Evolutionary conservation across 2,797 vertebrate genomes (phyloP).

Genomic region (Heteromormyrus szaboi): DNA sequence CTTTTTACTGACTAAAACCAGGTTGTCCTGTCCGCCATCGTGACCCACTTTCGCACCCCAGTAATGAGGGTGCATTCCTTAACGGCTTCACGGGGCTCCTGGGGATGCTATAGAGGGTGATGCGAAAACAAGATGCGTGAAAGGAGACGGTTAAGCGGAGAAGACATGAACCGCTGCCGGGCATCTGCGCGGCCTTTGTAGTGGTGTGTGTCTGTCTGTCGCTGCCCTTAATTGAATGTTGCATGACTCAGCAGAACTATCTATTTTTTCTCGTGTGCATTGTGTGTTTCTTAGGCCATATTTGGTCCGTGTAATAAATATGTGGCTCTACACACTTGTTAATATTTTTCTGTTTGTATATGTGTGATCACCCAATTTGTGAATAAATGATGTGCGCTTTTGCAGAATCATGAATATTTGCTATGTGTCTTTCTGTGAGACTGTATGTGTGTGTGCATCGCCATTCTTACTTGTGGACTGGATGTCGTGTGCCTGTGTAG

Average conservation of each 20-base stretch:
- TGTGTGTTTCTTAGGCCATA: slow-evolving; percentile 15
- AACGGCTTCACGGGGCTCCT: neutral
- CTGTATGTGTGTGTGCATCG: slow-evolving; percentile 30
- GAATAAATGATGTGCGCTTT: neutral
- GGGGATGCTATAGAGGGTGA: neutral
- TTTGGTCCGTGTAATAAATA: neutral
- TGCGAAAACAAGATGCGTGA: neutral
- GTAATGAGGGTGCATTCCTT: neutral
- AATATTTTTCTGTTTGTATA: neutral
- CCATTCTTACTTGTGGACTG: neutral
- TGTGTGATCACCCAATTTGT: neutral
- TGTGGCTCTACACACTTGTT: slow-evolving; percentile 8
- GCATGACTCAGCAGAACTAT: neutral
- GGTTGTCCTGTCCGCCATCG: neutral
- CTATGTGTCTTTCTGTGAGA: slow-evolving; percentile 4
- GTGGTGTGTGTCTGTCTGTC: neutral
- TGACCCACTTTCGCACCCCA: slow-evolving; percentile 4
- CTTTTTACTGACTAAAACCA: neutral
- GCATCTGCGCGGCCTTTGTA: slow-evolving; percentile 1
- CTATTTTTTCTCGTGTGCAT: slow-evolving; percentile 1
- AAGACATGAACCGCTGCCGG: neutral
- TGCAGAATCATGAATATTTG: neutral
- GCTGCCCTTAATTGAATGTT: neutral
- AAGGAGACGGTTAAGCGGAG: neutral
- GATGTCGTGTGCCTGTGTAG: neutral